phyloP scores from a whole-genome alignment of 2,797 vertebrate genomes.

The Synanceia verrucosa region DNA sequence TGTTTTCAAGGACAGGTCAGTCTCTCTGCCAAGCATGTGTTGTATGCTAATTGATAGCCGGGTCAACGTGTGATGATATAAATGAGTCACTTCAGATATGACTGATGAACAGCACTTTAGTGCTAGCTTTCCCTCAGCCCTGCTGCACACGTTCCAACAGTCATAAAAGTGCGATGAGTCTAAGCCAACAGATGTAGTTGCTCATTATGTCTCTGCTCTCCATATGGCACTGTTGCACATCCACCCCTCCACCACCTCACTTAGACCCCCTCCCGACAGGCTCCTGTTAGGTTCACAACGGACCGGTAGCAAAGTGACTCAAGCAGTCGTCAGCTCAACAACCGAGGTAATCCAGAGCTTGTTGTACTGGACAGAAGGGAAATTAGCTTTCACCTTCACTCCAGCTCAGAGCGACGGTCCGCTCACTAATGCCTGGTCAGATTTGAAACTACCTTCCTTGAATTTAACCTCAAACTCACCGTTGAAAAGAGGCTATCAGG shows the following conservation, averaged over 20 bases:
- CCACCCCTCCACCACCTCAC: conserved; percentile 34
- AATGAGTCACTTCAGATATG: conserved; percentile 41
- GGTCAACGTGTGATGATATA: conserved; percentile 43
- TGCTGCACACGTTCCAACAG: conserved; percentile 46
- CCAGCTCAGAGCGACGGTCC: conserved; percentile 14
- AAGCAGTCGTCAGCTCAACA: conserved; percentile 57
- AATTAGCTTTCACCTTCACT: conserved; percentile 66
- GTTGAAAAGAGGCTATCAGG: conserved; percentile 20
- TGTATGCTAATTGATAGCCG: conserved; percentile 54
- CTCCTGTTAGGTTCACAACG: conserved; percentile 55
- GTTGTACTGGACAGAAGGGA: conserved; percentile 49
- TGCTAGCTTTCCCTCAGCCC: conserved; percentile 27
- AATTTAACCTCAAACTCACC: conserved; percentile 26
- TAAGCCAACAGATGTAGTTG: conserved; percentile 75
- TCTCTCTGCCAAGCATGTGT: conserved; percentile 39
- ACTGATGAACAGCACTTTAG: conserved; percentile 16
- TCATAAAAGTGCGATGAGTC: conserved; percentile 58
- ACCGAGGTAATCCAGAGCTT: conserved; percentile 37
- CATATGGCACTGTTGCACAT: conserved; percentile 73
- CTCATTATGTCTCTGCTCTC: conserved; percentile 74
- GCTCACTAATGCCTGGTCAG: conserved; percentile 38
- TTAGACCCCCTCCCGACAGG: conserved; percentile 15
- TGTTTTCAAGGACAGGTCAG: conserved; percentile 52
- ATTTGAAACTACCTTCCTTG: conserved; percentile 29
- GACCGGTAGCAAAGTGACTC: conserved; percentile 61